A percentile compares a stretch with the other conserved stretches of the same genome.
Conservation (phyloP, 2,113 vertebrate genomes). For the Pseudorhombus dupliciocellatus region DNA sequence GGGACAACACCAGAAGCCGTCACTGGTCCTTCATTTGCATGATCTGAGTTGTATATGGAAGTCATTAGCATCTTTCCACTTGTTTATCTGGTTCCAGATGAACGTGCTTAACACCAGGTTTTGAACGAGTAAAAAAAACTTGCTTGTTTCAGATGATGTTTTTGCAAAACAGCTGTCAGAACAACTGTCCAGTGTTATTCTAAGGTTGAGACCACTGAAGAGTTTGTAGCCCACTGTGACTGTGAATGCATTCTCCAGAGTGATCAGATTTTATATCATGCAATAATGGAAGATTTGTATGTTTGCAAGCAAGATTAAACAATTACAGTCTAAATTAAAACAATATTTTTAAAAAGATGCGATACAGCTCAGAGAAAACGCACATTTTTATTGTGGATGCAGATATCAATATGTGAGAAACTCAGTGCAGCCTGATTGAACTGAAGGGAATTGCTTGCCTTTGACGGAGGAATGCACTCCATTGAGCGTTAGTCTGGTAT, state of each 20-base stretch:
- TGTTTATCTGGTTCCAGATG: conserved; percentile 62
- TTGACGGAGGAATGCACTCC: background rate
- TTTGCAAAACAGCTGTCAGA: conserved; percentile 43
- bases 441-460: background rate
- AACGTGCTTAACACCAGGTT: conserved; percentile 28
- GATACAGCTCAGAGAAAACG: background rate
- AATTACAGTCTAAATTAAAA: background rate
- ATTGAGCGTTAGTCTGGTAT: no score
- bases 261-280: background rate
- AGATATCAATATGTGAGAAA: background rate
- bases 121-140: conserved; percentile 53
- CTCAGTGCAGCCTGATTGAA: no score
- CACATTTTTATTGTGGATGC: background rate
- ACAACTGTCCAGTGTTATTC: background rate
- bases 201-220: background rate
- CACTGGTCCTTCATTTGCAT: conserved; percentile 61
- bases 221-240: no score
- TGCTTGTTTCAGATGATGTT: conserved; percentile 29
- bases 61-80: conserved; percentile 68
- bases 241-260: background rate
- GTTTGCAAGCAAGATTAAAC: background rate
- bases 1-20: conserved; percentile 59
- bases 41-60: conserved; percentile 58
- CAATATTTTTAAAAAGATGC: background rate
- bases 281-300: no score